A percentile compares a stretch with the other conserved stretches of the same genome.
Evolutionary conservation across 2,888 invertebrate genomes (phyloP).

Genomic region (Crocallis elinguaria): DNA sequence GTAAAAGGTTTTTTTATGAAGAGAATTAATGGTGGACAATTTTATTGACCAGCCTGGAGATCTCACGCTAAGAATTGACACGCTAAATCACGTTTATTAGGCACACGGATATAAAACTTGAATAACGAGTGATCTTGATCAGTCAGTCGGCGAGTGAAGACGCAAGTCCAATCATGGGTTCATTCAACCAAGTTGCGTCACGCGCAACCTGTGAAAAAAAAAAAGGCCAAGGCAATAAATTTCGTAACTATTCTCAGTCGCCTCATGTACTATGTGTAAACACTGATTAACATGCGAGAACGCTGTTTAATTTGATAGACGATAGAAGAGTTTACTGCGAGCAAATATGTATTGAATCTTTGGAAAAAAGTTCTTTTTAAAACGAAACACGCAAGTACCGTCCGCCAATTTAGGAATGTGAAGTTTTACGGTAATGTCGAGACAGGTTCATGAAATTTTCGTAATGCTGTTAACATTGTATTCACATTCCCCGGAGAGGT

Average conservation of each 20-base stretch:
- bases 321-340: conserved; percentile 17
- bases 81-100: conserved; percentile 32
- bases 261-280: conserved; percentile 30
- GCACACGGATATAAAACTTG: conserved; percentile 35
- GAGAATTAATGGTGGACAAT: conserved; percentile 21
- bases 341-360: conserved; percentile 19
- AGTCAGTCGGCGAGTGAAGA: conserved; percentile 21
- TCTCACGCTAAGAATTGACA: conserved; percentile 24
- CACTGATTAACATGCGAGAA: conserved; percentile 29
- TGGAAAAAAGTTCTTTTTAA: conserved; percentile 9
- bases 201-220: conserved; percentile 26
- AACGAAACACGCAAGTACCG: background rate
- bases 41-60: conserved; percentile 18
- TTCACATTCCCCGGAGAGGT: conserved; percentile 22
- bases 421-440: background rate
- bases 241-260: conserved; percentile 34
- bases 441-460: conserved; percentile 12
- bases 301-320: conserved; percentile 29
- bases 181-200: conserved; percentile 45
- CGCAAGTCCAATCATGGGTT: conserved; percentile 32
- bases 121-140: conserved; percentile 34
- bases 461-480: conserved; percentile 25
- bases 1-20: conserved; percentile 16
- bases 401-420: no score
- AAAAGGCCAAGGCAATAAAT: conserved; percentile 31